A percentile compares a stretch with the other conserved stretches of the same genome.
Evolutionary conservation across 2,888 invertebrate species (phyloP).

Genomic region (Acrobasis repandana): DNA sequence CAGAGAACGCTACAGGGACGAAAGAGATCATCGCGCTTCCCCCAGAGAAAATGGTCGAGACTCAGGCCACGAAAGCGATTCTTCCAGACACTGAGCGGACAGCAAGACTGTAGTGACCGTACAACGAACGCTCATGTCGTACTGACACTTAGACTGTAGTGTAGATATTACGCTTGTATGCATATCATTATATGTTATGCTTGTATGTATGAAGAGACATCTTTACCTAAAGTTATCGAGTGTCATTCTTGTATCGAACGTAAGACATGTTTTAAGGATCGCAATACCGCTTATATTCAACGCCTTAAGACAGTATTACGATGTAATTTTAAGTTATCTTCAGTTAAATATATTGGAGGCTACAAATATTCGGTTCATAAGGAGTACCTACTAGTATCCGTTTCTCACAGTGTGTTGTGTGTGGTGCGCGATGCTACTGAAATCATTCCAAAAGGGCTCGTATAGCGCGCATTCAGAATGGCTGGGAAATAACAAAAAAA

Average conservation of each 20-base stretch:
- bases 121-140: conserved; percentile 26
- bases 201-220: conserved; percentile 55
- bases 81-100: conserved; percentile 68
- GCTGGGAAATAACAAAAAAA: too few species aligned
- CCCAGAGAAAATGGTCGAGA: conserved; percentile 76
- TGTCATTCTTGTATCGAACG: conserved; percentile 51
- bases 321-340: conserved; percentile 61
- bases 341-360: conserved; percentile 61
- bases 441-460: conserved; percentile 62
- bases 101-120: conserved; percentile 28
- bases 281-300: conserved; percentile 55
- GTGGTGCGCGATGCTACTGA: conserved; percentile 47
- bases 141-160: conserved; percentile 29
- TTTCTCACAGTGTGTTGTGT: conserved; percentile 32
- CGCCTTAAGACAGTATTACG: conserved; percentile 73
- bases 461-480: conserved; percentile 33
- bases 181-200: conserved; percentile 44
- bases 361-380: conserved; percentile 55
- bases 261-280: conserved; percentile 63
- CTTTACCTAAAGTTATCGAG: conserved; percentile 70
- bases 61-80: conserved; percentile 80
- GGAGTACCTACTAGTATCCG: conserved; percentile 50
- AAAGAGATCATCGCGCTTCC: conserved; percentile 73
- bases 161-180: conserved; percentile 36
- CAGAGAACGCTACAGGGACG: conserved; percentile 67